Evolutionary conservation across 2,888 invertebrate species (phyloP).

Genomic region (Trissoscelio sp.): DNA sequence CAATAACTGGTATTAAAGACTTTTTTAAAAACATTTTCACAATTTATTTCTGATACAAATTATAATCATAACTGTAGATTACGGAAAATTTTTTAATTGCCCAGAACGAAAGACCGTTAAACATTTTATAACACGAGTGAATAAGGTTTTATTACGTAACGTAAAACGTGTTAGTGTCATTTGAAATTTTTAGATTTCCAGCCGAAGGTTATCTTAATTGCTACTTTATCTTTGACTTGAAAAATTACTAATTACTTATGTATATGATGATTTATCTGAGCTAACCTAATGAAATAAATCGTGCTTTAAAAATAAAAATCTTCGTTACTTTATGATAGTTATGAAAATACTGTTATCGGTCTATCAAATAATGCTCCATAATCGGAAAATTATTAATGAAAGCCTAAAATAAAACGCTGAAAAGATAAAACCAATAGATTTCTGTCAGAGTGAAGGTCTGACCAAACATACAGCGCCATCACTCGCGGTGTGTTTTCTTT

Average conservation of each 20-base stretch:
- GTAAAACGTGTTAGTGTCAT: conserved; percentile 26
- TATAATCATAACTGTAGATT: too few species aligned
- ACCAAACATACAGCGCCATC: conserved; percentile 41
- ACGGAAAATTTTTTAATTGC: conserved; percentile 4
- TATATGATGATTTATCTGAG: conserved; percentile 1
- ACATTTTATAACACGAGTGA: conserved; percentile 27
- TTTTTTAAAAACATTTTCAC: too few species aligned
- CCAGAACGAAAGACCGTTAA: conserved; percentile 13
- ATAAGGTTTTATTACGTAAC: conserved; percentile 26
- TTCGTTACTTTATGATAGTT: neutral
- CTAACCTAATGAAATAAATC: conserved; percentile 7
- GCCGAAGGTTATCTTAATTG: conserved; percentile 23
- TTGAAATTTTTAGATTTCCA: conserved; percentile 29
- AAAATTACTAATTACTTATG: conserved; percentile 31
- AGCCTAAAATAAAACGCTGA: too few species aligned
- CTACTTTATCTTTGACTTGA: conserved; percentile 11
- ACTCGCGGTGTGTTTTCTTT: conserved; percentile 41
- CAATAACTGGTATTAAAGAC: too few species aligned
- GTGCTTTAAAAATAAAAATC: neutral
- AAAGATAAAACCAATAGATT: conserved; percentile 42
- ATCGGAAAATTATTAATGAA: conserved; percentile 45
- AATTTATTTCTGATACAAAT: too few species aligned
- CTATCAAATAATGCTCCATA: conserved; percentile 11
- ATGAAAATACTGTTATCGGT: conserved; percentile 2
- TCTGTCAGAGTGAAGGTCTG: conserved; percentile 29